These are phyloP conservation scores for Sarcophilus harrisii DNA, from an alignment of 2,797 vertebrate genomes.

Conservation along the genomic window DNA sequence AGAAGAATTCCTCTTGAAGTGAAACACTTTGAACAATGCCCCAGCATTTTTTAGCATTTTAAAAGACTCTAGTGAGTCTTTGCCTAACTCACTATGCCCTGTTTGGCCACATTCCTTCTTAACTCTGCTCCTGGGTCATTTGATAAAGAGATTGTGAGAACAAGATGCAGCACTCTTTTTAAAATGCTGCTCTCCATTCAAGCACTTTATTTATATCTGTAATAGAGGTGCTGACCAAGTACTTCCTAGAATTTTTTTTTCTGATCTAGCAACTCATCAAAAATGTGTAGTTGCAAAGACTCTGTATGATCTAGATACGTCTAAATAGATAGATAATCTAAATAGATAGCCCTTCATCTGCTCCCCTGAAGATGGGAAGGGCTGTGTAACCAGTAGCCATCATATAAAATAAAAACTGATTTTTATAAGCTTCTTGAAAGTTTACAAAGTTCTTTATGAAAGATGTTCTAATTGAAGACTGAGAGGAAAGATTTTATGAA, in stretches of 20 bases:
- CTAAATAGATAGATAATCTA: too few species aligned
- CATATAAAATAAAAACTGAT: background rate
- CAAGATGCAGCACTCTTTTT: background rate
- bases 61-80: background rate
- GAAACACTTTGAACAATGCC: background rate
- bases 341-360: background rate
- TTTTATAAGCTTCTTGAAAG: background rate
- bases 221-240: background rate
- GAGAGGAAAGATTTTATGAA: background rate
- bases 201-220: background rate
- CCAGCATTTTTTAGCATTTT: background rate
- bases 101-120: background rate
- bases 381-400: background rate
- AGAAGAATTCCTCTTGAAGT: background rate
- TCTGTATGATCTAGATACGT: background rate
- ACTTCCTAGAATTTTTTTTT: background rate
- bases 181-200: background rate
- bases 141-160: background rate
- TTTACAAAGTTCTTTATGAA: background rate
- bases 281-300: accelerated
- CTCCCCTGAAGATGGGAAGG: background rate
- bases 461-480: background rate
- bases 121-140: background rate
- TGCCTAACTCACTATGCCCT: background rate
- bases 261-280: accelerated